A percentile compares a stretch with the other conserved stretches of the same genome.
phyloP scores from a whole-genome alignment of 2,888 invertebrate genomes.

The Acrobasis suavella region DNA sequence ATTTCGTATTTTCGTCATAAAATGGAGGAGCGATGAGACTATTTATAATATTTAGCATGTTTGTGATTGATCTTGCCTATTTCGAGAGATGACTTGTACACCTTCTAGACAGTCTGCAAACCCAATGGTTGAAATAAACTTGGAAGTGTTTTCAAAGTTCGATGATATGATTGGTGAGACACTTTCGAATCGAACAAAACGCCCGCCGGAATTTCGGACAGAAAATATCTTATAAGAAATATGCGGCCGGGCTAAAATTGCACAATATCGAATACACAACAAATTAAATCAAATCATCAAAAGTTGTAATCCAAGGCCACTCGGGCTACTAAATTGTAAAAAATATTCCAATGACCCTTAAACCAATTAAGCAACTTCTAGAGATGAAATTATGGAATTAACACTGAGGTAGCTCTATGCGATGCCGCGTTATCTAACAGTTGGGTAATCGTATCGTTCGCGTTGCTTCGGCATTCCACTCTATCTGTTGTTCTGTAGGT shows the following conservation, averaged over 20 bases:
- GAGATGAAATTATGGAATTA: slow-evolving; percentile 21
- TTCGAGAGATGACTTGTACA: background rate
- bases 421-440: slow-evolving; percentile 26
- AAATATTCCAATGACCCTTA: slow-evolving; percentile 15
- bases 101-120: background rate
- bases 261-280: background rate
- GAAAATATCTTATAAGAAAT: too few species aligned
- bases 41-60: slow-evolving; percentile 2
- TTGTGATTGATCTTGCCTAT: background rate
- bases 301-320: background rate
- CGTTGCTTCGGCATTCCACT: slow-evolving; percentile 5
- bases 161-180: too few species aligned
- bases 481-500: slow-evolving; percentile 3
- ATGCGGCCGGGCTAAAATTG: background rate
- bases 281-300: background rate
- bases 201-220: too few species aligned
- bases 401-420: slow-evolving; percentile 9
- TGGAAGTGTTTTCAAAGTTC: too few species aligned
- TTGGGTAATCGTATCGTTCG: slow-evolving; percentile 29
- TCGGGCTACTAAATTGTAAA: background rate
- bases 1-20: slow-evolving; percentile 23
- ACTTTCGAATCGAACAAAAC: too few species aligned
- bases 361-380: slow-evolving; percentile 14
- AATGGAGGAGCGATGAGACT: background rate
- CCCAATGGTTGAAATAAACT: too few species aligned